These are phyloP conservation scores for Neotragus pygmaeus DNA, from an alignment of 2,113 vertebrate genomes.

Conservation along the genomic window DNA sequence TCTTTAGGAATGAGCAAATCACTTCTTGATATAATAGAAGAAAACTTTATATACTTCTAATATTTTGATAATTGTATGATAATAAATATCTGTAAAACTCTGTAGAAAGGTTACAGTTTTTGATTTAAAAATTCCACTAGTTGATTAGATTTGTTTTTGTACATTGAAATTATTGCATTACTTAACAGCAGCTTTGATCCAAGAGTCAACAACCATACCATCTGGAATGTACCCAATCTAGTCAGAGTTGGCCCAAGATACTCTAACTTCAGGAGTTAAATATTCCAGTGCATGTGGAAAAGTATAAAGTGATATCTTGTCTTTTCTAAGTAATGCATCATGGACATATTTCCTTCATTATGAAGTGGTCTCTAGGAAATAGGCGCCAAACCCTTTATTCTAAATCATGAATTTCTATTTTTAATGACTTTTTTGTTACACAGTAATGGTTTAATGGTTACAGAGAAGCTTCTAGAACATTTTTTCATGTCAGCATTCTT, in stretches of 20 bases:
- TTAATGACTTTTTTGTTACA: background rate
- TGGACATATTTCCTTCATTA: background rate
- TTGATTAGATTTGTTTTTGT: background rate
- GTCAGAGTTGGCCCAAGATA: background rate
- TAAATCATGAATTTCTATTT: background rate
- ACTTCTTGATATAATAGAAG: background rate
- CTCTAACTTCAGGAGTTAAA: background rate
- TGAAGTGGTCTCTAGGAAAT: background rate
- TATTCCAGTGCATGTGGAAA: background rate
- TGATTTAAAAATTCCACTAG: background rate
- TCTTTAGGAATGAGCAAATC: background rate
- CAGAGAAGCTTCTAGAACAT: conserved; percentile 33
- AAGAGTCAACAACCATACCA: background rate
- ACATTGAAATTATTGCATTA: background rate
- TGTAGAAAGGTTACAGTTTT: background rate
- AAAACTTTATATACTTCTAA: background rate
- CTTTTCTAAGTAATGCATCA: background rate
- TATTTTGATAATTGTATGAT: background rate
- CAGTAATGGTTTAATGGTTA: conserved; percentile 29
- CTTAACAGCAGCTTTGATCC: background rate
- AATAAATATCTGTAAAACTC: background rate
- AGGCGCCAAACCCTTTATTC: background rate
- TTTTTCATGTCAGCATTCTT: conserved; percentile 23
- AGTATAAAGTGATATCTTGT: background rate
- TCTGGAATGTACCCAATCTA: background rate